These are phyloP conservation scores for Drosophila borealis DNA, from an alignment of 2,888 invertebrate species.

Conservation along the genomic window DNA sequence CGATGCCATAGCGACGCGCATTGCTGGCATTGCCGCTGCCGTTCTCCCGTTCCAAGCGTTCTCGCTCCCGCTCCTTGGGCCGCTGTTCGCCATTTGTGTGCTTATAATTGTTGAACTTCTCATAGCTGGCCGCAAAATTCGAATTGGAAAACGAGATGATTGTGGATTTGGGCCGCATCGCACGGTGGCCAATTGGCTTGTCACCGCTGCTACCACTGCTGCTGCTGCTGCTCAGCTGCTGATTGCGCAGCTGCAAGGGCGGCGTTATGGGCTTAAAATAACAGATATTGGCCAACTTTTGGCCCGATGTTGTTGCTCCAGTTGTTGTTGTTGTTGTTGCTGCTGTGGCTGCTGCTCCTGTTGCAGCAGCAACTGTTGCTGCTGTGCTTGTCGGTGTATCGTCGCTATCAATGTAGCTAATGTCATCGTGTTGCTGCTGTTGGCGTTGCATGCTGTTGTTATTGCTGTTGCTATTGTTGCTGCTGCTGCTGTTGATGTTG, in stretches of 20 bases:
- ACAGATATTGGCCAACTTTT: constrained; percentile 38
- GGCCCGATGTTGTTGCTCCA: constrained; percentile 14
- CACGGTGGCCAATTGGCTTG: constrained; percentile 47
- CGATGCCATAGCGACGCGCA: constrained; percentile 73
- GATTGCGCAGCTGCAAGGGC: constrained; percentile 55
- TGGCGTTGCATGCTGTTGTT: constrained; percentile 60
- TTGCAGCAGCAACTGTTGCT: not conserved
- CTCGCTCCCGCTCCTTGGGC: constrained; percentile 33
- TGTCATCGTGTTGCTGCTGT: constrained; percentile 79
- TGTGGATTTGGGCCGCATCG: constrained; percentile 79
- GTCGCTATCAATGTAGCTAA: constrained; percentile 82
- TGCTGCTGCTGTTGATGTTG: constrained; percentile 48
- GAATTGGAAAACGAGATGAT: constrained; percentile 71
- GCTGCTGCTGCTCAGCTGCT: constrained; percentile 8
- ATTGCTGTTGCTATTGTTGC: constrained; percentile 36
- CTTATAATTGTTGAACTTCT: constrained; percentile 80
- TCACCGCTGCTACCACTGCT: constrained; percentile 12
- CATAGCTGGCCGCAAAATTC: constrained; percentile 60
- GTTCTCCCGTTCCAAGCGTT: constrained; percentile 20
- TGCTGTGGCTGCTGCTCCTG: constrained; percentile 5
- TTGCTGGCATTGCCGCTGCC: constrained; percentile 31
- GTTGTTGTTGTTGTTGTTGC: not conserved
- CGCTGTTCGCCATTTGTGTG: constrained; percentile 78
- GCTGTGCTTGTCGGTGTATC: constrained; percentile 54
- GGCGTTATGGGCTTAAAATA: constrained; percentile 74